Evolutionary conservation across 1,140 invertebrate genomes (phyloP).

Genomic region (Cotesia chilonis): DNA sequence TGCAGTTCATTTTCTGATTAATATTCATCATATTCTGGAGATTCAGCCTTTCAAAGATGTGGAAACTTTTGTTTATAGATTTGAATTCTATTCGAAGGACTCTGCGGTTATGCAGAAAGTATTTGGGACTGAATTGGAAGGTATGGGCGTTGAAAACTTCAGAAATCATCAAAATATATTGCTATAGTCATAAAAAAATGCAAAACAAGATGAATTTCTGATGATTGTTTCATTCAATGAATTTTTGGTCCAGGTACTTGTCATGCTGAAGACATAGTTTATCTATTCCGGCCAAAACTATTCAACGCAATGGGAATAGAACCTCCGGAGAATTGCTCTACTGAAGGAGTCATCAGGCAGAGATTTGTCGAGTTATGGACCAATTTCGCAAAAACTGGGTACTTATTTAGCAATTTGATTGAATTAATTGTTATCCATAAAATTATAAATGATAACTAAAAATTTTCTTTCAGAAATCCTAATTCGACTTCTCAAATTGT

Average conservation of each 20-base stretch:
- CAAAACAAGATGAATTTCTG: too few species aligned
- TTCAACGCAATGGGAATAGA: background rate
- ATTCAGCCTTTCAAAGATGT: constrained; percentile 50
- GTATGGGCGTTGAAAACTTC: background rate
- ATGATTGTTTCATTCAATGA: background rate
- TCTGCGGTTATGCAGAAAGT: constrained; percentile 21
- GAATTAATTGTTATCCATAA: too few species aligned
- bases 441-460: too few species aligned
- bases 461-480: background rate
- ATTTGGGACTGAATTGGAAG: constrained; percentile 7
- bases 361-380: constrained; percentile 56
- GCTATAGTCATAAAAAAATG: too few species aligned
- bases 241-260: constrained; percentile 43
- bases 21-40: constrained; percentile 42
- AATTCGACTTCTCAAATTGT: constrained; percentile 41
- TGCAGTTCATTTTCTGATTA: constrained; percentile 21
- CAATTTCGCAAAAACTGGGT: constrained; percentile 59
- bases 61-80: constrained; percentile 65
- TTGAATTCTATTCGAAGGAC: constrained; percentile 54
- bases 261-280: constrained; percentile 52
- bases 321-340: background rate
- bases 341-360: constrained; percentile 40
- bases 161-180: background rate
- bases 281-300: constrained; percentile 43
- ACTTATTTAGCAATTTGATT: constrained; percentile 13